A percentile compares a stretch with the other conserved stretches of the same genome.
Evolutionary conservation across 1,140 invertebrate species (phyloP).

Genomic region (Papilio dardanus): DNA sequence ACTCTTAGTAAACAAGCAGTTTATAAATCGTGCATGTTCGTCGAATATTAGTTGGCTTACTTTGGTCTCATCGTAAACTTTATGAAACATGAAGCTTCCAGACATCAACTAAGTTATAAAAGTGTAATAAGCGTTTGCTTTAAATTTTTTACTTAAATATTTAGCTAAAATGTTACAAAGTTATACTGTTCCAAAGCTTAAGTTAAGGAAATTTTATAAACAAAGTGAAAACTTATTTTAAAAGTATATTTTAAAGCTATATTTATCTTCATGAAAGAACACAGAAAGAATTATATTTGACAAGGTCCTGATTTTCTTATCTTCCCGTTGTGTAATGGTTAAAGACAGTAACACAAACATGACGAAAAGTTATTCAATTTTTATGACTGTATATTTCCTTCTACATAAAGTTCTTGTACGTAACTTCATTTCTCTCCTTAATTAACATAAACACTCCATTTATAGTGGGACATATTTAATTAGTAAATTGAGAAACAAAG

Average conservation of each 20-base stretch:
- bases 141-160: conserved; percentile 7
- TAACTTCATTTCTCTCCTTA: not conserved
- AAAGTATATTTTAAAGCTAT: not conserved
- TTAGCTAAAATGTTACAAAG: not conserved
- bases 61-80: conserved; percentile 21
- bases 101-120: conserved; percentile 18
- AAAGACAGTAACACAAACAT: not conserved
- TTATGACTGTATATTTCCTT: not conserved
- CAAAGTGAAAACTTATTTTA: not conserved
- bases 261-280: no score
- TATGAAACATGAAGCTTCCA: conserved; percentile 11
- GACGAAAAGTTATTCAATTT: not conserved
- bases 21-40: not conserved
- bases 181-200: not conserved
- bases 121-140: conserved; percentile 2
- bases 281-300: no score
- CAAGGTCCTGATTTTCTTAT: no score
- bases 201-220: not conserved
- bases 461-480: not conserved
- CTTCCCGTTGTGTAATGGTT: no score
- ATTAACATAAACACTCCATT: not conserved
- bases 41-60: conserved; percentile 11
- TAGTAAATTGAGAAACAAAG: conserved; percentile 17
- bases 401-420: no score
- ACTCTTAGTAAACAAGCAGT: conserved; percentile 14